Evolutionary conservation across 2,113 vertebrate genomes (phyloP).

Genomic region (Phalacrocorax carbo): DNA sequence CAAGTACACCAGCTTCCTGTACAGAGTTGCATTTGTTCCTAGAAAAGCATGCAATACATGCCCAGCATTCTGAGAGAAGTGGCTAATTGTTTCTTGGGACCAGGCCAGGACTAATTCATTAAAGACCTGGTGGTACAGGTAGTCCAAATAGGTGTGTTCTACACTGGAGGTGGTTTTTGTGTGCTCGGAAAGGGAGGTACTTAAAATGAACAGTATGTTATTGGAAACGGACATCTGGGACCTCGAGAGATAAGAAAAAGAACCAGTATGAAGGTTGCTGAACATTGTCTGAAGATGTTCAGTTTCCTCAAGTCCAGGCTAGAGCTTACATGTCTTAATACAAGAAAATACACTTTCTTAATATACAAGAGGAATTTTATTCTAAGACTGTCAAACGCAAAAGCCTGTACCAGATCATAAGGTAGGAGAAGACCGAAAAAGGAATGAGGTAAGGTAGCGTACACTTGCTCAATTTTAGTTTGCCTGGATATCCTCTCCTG

Average conservation of each 20-base stretch:
- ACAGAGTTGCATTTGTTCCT: neutral
- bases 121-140: neutral
- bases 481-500: neutral
- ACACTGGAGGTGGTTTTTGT: neutral
- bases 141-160: neutral
- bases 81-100: neutral
- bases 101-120: neutral
- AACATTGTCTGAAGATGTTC: neutral
- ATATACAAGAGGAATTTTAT: neutral
- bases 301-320: neutral
- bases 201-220: neutral
- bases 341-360: neutral
- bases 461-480: neutral
- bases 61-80: neutral
- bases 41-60: accelerated
- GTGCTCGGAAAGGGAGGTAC: neutral
- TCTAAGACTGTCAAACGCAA: neutral
- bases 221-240: neutral
- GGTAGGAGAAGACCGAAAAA: neutral
- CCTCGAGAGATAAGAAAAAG: neutral
- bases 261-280: neutral
- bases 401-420: neutral
- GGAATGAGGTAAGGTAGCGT: neutral
- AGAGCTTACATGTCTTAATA: neutral
- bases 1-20: neutral